Base-by-base conservation (phyloP, 2,888 invertebrate genomes). In the Volucella inanis region DNA sequence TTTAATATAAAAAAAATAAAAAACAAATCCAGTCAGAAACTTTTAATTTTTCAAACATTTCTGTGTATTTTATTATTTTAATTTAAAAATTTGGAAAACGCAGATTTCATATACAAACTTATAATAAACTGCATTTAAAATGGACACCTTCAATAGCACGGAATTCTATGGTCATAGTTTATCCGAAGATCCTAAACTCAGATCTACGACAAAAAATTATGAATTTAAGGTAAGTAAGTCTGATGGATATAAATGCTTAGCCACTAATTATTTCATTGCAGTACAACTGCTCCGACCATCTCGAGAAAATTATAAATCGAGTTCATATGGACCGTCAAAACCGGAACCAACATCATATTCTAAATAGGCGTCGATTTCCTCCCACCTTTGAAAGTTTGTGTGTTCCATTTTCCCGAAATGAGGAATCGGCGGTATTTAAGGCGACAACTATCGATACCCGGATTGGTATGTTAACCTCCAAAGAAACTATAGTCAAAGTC, bases 201-300 rank as follows among this genome's bases (percentile, higher is more conserved):
- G 85, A 61, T 89, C 89, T 9, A 88, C 88, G 8, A 87, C 89
- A 2, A 71, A 81, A 38, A 88, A 89, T 68, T 89, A 88, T 68
- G 87, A 89, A 54, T 89, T 89, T 79, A 88, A 88, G 88, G 89
- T 89, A 71, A 82, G 67, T 72, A 45, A 9, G 4, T 10, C 1
- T 2, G 8, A 3, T 50, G 10, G 49, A 43, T 2, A 50, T 10
- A 18, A 11, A 15, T 43, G 41, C 11, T 57, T 22, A 14, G 12
- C 12, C 4, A 49, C 10, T 41, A 12, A 43, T 47, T 8, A 12
- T 41, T 15, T 50, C 15, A 31, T 38, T 39, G 1, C 11, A 85
- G 85, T 85, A 49, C 62, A 85, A 81, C 54, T 76, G 57, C 0
- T 54, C 85, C 6, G 71, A 77, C 1, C 71, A 72, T 12, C 47